A percentile compares a stretch with the other conserved stretches of the same genome.
phyloP scores from a whole-genome alignment of 1,140 invertebrate species.

The Drosophila ercepeae region DNA sequence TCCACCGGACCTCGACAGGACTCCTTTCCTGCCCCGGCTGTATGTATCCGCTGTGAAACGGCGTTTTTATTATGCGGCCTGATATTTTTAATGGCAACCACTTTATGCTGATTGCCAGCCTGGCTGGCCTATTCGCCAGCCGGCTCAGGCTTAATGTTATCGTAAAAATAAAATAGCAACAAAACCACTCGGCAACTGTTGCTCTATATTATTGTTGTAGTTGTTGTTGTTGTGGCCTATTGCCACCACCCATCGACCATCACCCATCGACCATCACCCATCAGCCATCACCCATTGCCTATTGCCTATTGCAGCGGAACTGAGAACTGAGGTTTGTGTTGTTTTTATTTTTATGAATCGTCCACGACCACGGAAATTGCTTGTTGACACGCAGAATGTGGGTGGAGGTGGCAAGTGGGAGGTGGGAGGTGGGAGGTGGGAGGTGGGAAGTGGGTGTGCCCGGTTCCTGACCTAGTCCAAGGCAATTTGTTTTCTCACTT shows the following conservation, averaged over 20 bases:
- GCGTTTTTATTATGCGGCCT: slow-evolving; percentile 74
- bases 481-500: slow-evolving; percentile 70
- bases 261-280: too few relatives aligned
- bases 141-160: slow-evolving; percentile 70
- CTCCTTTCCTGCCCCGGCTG: slow-evolving; percentile 4
- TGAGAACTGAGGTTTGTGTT: not conserved
- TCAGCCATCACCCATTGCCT: too few relatives aligned
- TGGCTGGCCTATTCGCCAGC: slow-evolving; percentile 23
- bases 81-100: slow-evolving; percentile 80
- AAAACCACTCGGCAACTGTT: slow-evolving; percentile 61
- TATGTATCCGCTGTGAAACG: slow-evolving; percentile 58
- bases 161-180: slow-evolving; percentile 72
- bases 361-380: slow-evolving; percentile 68
- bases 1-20: not conserved
- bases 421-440: not conserved
- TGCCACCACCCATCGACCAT: too few relatives aligned
- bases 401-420: slow-evolving; percentile 3
- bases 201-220: slow-evolving; percentile 37
- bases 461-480: slow-evolving; percentile 65
- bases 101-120: slow-evolving; percentile 77
- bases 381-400: slow-evolving; percentile 71
- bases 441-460: slow-evolving; percentile 2
- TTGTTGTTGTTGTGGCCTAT: too few relatives aligned
- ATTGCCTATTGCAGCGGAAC: slow-evolving; percentile 37
- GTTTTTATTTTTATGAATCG: slow-evolving; percentile 52